Evolutionary conservation across 2,797 vertebrate species (phyloP).

Genomic region (Tiaroga cobitis): DNA sequence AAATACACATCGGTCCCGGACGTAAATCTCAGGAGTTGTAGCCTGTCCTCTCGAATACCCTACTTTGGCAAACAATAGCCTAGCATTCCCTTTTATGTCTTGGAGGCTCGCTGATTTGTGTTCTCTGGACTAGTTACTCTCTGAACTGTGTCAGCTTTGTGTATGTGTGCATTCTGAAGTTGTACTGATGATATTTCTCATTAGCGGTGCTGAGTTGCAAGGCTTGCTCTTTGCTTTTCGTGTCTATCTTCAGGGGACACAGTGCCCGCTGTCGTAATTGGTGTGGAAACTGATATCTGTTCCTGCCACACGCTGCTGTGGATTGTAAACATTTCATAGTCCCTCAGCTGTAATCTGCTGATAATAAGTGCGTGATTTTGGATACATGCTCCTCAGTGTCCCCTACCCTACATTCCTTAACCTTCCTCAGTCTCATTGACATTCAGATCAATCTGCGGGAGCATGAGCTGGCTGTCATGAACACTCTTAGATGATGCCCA

Average conservation of each 20-base stretch:
- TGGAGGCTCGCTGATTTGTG: conserved; percentile 29
- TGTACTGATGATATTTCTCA: conserved; percentile 41
- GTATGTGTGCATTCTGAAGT: conserved; percentile 8
- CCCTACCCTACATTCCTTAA: conserved; percentile 33
- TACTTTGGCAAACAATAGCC: conserved; percentile 41
- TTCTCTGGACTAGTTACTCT: conserved; percentile 21
- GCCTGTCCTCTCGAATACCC: conserved; percentile 24
- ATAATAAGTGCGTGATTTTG: conserved; percentile 29
- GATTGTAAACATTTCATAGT: conserved; percentile 36
- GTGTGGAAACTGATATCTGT: conserved; percentile 37
- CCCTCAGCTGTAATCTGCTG: conserved; percentile 31
- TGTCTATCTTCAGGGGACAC: conserved; percentile 33
- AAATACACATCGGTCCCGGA: conserved; percentile 41
- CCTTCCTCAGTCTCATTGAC: conserved; percentile 29
- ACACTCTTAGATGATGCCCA: conserved; percentile 24
- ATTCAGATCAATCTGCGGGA: conserved; percentile 43
- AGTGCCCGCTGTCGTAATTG: conserved; percentile 40
- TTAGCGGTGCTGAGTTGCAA: conserved; percentile 33
- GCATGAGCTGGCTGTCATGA: conserved; percentile 33
- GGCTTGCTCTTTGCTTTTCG: conserved; percentile 26
- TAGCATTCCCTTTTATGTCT: conserved; percentile 33
- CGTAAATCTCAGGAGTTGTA: conserved; percentile 47
- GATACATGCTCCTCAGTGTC: conserved; percentile 16
- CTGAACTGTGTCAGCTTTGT: conserved; percentile 11
- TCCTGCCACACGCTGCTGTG: conserved; percentile 12